Base-by-base conservation (phyloP, 2,113 vertebrate species). In the Coracopsis vasa region DNA sequence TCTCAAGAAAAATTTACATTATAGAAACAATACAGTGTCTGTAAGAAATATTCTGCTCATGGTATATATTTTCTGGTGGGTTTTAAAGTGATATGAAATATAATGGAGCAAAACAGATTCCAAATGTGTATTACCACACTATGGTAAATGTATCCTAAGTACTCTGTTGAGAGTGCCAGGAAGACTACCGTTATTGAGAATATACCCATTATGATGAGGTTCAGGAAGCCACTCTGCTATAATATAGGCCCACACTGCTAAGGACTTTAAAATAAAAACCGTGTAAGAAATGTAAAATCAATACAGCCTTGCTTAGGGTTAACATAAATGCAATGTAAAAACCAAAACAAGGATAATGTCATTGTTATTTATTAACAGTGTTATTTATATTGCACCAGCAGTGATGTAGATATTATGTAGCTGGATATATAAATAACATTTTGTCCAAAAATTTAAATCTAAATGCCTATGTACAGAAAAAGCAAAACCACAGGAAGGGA, bases 401-500 rank as follows among this genome's bases (percentile, higher is more conserved):
- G n/a, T 37, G 47, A 67, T 85, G n/a, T 56, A 69, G 33, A 41
- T 48, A 18, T 17, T 86, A 37, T 61, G 25, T 41, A 85, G 50
- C 16, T 35, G 58, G 27, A 64, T 51, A 41, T 24, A 94, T n/a
- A 87, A 85, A 75, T 87, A 90, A 37, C 13, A 51, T 88, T 93
- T 83, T 81, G 16, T 60, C 48, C 19, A 42, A 39, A 67, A 86
- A 53, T 86, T 88, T 73, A 65, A 75, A 67, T 79, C 42, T 41
- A 73, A 90, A 83, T 91, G 53, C n/a, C 13, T 86, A 9, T 37
- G 48, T 82, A 72, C 74, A 65, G 84, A 92, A 90, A 95, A 95
- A 96, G 48, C 44, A 93, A 92, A 94, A 89, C 94, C 85, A 95
- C 85, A 90, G 92, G 90, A 96, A 92, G 84, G 92, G 90, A 92